Percentiles rank a stretch among this genome's conserved stretches.
phyloP scores from a whole-genome alignment of 2,113 vertebrate genomes.

The Stictonetta naevosa region DNA sequence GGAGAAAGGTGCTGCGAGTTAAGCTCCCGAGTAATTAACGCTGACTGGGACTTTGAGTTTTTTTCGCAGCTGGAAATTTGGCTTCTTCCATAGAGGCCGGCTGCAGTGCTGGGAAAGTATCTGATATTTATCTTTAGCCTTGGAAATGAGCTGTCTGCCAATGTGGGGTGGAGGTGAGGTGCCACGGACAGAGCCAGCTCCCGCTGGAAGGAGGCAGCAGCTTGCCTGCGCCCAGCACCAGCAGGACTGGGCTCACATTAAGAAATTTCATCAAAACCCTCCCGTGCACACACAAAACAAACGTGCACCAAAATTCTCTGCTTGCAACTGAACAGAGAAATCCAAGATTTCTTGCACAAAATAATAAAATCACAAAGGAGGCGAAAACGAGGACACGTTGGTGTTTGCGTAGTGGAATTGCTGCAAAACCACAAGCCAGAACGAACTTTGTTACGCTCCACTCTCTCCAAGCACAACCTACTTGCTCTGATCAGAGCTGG shows the following conservation, averaged over 20 bases:
- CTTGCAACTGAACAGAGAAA: neutral
- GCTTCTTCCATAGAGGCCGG: neutral
- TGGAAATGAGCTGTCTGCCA: neutral
- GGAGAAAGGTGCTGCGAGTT: neutral
- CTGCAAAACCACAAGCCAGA: neutral
- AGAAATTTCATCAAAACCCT: neutral
- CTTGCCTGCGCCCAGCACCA: rapidly evolving
- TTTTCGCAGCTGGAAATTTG: neutral
- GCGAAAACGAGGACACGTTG: neutral
- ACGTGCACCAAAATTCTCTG: neutral
- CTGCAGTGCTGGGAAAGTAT: neutral
- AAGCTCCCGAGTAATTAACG: neutral
- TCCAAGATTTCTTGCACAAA: neutral
- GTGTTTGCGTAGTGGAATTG: neutral
- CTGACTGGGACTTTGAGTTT: rapidly evolving
- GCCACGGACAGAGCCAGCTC: neutral
- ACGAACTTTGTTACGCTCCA: neutral
- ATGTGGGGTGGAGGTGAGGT: neutral
- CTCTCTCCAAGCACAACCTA: neutral
- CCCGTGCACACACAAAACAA: neutral
- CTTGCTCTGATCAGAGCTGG: slow-evolving; percentile 44
- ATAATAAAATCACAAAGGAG: neutral
- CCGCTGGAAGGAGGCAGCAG: neutral
- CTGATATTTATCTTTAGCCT: neutral
- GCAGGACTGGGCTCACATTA: neutral